These are phyloP conservation scores for Myrmecobius fasciatus DNA, from an alignment of 2,113 vertebrate species.

Conservation along the genomic window DNA sequence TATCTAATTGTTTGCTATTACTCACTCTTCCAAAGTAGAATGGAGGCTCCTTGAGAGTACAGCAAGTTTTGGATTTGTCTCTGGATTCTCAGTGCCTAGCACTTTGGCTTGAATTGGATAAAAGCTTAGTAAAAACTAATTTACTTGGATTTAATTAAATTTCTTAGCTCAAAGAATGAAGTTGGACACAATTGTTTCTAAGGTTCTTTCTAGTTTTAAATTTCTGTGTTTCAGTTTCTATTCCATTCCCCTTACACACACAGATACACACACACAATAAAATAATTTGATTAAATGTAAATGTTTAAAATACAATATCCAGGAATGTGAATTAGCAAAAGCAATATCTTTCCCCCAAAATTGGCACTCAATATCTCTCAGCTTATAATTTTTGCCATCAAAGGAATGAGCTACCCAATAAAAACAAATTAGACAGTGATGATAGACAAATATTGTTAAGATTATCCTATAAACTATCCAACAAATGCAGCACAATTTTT, in stretches of 20 bases:
- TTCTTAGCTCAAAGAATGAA: neutral
- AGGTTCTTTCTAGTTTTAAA: neutral
- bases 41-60: neutral
- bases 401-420: slow-evolving; percentile 70
- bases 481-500: slow-evolving; percentile 65
- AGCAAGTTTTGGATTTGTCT: neutral
- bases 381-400: slow-evolving; percentile 74
- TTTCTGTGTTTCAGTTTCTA: neutral
- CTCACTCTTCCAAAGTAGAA: neutral
- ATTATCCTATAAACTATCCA: slow-evolving; percentile 61
- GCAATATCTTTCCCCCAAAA: slow-evolving; percentile 63
- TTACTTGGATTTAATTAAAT: neutral
- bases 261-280: neutral
- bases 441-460: slow-evolving; percentile 67
- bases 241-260: neutral
- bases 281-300: slow-evolving; percentile 65
- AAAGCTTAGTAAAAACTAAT: neutral
- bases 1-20: neutral
- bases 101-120: neutral
- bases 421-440: slow-evolving; percentile 73
- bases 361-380: slow-evolving; percentile 67
- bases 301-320: slow-evolving; percentile 51
- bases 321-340: slow-evolving; percentile 65
- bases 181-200: neutral
- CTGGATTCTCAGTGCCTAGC: neutral